Evolutionary conservation across 2,113 vertebrate species (phyloP).

Genomic region (Nesoenas mayeri): DNA sequence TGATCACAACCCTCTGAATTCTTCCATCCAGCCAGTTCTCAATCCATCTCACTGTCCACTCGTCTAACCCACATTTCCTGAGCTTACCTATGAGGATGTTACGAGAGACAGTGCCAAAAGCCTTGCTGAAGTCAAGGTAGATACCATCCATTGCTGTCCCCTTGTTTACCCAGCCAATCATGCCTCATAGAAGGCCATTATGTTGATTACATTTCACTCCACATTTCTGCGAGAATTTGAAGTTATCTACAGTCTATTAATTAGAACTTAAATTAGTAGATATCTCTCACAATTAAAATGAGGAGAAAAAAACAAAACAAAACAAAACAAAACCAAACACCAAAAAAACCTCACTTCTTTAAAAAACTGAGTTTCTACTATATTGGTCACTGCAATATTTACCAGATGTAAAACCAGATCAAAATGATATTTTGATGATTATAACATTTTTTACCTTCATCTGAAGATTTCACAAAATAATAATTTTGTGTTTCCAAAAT

Average conservation of each 20-base stretch:
- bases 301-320: background rate
- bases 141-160: too few relatives aligned
- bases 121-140: too few relatives aligned
- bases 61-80: too few relatives aligned
- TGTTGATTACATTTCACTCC: background rate
- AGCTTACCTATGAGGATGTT: too few relatives aligned
- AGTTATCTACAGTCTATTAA: background rate
- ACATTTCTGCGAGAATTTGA: background rate
- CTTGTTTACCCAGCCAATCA: too few relatives aligned
- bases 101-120: too few relatives aligned
- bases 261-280: background rate
- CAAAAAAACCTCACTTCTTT: background rate
- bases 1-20: too few relatives aligned
- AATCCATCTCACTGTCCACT: too few relatives aligned
- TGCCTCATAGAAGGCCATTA: too few relatives aligned
- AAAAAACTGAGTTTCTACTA: background rate
- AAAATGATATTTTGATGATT: background rate
- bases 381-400: background rate
- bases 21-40: too few relatives aligned
- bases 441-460: background rate
- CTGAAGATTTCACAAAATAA: background rate
- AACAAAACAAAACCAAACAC: too few relatives aligned
- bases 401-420: accelerated
- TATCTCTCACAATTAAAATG: background rate
- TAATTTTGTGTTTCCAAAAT: background rate